phyloP scores from a whole-genome alignment of 2,888 invertebrate genomes.

The Dryadula phaetusa region DNA sequence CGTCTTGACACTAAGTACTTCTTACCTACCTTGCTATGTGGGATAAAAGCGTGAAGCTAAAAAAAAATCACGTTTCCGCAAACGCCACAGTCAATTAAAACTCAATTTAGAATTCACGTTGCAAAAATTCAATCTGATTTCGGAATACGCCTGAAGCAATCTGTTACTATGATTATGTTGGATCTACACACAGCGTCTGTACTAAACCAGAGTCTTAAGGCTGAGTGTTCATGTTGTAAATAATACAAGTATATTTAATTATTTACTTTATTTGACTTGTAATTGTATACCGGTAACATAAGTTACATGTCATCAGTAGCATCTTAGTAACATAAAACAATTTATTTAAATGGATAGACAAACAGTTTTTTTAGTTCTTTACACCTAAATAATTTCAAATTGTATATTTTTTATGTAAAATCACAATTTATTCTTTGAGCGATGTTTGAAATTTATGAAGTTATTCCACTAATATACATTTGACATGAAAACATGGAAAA shows the following conservation, averaged over 20 bases:
- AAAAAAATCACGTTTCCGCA: not conserved
- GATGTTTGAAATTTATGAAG: not conserved
- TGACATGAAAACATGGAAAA: conserved; percentile 1
- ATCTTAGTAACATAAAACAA: no score
- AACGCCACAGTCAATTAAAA: not conserved
- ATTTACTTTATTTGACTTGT: not conserved
- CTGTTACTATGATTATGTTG: conserved; percentile 11
- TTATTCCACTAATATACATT: conserved; percentile 12
- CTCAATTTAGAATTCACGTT: conserved; percentile 5
- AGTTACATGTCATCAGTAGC: no score
- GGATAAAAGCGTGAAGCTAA: no score
- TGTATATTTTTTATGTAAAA: not conserved
- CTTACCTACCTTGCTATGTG: no score
- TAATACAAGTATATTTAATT: not conserved
- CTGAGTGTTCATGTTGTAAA: conserved; percentile 7
- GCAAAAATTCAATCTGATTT: conserved; percentile 22
- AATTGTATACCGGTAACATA: no score
- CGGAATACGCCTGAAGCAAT: conserved; percentile 16
- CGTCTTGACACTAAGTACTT: not conserved
- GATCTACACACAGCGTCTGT: conserved; percentile 2
- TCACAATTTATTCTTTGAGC: not conserved
- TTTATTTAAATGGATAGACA: no score
- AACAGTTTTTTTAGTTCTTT: no score
- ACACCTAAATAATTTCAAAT: not conserved
- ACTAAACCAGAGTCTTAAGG: conserved; percentile 2